These are phyloP conservation scores for Pilophorus perplexus DNA, from an alignment of 2,888 invertebrate genomes.

Conservation along the genomic window DNA sequence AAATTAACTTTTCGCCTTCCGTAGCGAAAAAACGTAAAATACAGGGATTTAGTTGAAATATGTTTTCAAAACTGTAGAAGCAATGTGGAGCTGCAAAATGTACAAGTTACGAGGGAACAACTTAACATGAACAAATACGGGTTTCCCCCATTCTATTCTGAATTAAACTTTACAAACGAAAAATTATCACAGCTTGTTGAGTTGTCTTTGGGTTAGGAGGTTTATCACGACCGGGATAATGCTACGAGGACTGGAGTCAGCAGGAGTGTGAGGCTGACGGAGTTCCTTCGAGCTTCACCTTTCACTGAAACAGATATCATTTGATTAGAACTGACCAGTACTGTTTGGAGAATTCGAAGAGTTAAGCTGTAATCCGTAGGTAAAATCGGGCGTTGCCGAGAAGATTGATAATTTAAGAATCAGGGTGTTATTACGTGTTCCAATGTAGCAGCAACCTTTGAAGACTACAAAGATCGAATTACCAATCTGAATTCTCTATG, in stretches of 20 bases:
- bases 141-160: not conserved
- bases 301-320: not conserved
- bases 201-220: not conserved
- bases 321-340: too few relatives aligned
- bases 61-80: not conserved
- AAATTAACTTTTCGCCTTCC: too few relatives aligned
- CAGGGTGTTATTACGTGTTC: too few relatives aligned
- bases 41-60: too few relatives aligned
- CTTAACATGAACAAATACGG: not conserved
- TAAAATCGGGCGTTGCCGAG: too few relatives aligned
- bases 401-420: too few relatives aligned
- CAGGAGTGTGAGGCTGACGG: not conserved
- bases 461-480: too few relatives aligned
- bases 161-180: not conserved
- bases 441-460: too few relatives aligned
- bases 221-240: conserved; percentile 8
- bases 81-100: not conserved
- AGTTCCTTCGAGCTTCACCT: not conserved
- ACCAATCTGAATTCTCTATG: too few relatives aligned
- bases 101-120: not conserved
- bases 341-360: too few relatives aligned
- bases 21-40: too few relatives aligned
- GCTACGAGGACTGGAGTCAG: not conserved
- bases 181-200: conserved; percentile 18
- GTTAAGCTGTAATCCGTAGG: too few relatives aligned